phyloP scores from a whole-genome alignment of 2,797 vertebrate genomes.

The Amazona finschi region DNA sequence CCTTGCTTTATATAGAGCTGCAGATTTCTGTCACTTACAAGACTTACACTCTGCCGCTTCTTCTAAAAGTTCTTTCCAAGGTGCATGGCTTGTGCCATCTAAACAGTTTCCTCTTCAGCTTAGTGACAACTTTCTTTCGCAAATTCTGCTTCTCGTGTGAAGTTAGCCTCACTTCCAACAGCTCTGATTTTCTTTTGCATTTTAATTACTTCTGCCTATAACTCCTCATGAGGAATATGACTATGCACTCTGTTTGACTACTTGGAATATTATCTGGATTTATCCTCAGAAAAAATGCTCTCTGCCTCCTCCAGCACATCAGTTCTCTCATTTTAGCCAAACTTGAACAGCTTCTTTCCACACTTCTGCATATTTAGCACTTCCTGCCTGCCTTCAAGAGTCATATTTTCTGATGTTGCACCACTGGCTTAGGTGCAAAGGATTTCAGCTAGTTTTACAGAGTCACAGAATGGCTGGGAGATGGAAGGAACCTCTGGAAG shows the following conservation, averaged over 20 bases:
- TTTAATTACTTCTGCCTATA: neutral
- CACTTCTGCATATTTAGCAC: neutral
- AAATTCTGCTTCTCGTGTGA: neutral
- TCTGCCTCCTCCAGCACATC: neutral
- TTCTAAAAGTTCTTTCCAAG: neutral
- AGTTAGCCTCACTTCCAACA: neutral
- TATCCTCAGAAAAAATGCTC: neutral
- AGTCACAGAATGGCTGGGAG: neutral
- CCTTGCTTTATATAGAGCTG: neutral
- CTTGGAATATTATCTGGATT: neutral
- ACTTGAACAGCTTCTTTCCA: neutral
- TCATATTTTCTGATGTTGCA: neutral
- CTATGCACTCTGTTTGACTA: neutral
- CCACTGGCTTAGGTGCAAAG: neutral
- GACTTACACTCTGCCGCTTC: neutral
- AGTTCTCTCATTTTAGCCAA: neutral
- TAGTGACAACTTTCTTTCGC: neutral
- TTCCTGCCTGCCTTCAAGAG: neutral
- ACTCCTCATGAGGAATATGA: neutral
- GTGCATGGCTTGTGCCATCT: neutral
- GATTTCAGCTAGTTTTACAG: neutral
- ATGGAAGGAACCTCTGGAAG: neutral
- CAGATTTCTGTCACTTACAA: neutral
- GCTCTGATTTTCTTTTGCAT: neutral
- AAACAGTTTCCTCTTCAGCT: neutral